Evolutionary conservation across 1,140 invertebrate species (phyloP).

Genomic region (Hypothenemus hampei): DNA sequence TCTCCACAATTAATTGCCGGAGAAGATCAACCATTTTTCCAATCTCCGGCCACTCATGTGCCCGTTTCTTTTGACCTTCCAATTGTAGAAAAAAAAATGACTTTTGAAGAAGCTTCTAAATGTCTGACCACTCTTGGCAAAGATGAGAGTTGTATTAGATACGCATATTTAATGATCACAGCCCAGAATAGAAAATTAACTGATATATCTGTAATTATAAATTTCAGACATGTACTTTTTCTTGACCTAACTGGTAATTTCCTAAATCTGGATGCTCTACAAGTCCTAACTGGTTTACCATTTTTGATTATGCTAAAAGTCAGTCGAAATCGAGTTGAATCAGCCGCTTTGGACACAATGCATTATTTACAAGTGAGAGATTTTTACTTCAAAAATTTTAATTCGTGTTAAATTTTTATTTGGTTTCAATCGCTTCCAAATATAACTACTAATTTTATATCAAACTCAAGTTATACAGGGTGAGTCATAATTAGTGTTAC

Average conservation of each 20-base stretch:
- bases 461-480: no score
- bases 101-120: slow-evolving; percentile 42
- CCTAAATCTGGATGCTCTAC: slow-evolving; percentile 46
- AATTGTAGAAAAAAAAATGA: slow-evolving; percentile 39
- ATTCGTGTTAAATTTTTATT: not conserved
- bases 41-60: slow-evolving; percentile 8
- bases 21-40: slow-evolving; percentile 10
- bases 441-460: no score
- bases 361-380: slow-evolving; percentile 48
- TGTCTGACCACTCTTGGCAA: slow-evolving; percentile 40
- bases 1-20: not conserved
- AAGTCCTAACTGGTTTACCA: slow-evolving; percentile 48
- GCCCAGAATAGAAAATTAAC: slow-evolving; percentile 43
- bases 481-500: no score
- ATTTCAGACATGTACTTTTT: slow-evolving; percentile 51
- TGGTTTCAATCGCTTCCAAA: no score
- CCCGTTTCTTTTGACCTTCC: slow-evolving; percentile 22
- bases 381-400: not conserved
- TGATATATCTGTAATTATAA: slow-evolving; percentile 46
- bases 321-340: slow-evolving; percentile 48
- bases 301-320: slow-evolving; percentile 51
- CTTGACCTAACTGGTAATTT: slow-evolving; percentile 51
- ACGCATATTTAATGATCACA: slow-evolving; percentile 42
- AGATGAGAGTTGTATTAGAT: slow-evolving; percentile 42
- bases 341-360: slow-evolving; percentile 47